phyloP scores from a whole-genome alignment of 2,797 vertebrate species.

The Coccyzus lansbergi region DNA sequence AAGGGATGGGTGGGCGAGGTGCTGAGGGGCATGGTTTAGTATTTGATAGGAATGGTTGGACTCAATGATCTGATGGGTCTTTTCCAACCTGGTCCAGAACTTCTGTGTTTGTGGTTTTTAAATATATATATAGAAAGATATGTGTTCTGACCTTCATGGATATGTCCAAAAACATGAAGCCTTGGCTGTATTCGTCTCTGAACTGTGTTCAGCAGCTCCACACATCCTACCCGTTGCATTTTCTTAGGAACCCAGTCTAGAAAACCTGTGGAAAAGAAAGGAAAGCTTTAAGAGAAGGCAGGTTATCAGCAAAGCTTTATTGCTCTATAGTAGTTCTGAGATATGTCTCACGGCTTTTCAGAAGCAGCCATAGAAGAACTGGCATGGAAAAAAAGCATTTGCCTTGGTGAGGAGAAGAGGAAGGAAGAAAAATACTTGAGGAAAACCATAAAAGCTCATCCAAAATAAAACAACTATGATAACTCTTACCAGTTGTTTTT shows the following conservation, averaged over 20 bases:
- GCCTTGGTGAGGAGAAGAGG: not conserved
- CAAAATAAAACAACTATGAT: not conserved
- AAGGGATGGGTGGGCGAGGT: too few species aligned
- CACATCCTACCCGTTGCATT: constrained; percentile 95
- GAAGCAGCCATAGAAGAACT: not conserved
- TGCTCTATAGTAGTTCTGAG: not conserved
- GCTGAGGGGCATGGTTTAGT: too few species aligned
- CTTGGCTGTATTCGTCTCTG: constrained; percentile 94
- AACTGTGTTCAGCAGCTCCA: constrained; percentile 95
- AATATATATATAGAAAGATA: not conserved
- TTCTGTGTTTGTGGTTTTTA: not conserved
- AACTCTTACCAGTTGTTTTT: not conserved
- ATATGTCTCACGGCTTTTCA: not conserved
- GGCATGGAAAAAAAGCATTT: not conserved
- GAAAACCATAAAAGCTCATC: not conserved
- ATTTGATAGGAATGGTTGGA: too few species aligned
- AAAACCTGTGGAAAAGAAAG: constrained; percentile 82
- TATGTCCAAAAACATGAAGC: constrained; percentile 94
- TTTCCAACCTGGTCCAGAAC: too few species aligned
- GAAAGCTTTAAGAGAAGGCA: constrained; percentile 10
- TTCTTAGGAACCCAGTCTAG: constrained; percentile 98
- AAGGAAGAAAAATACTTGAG: not conserved
- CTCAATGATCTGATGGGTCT: too few species aligned
- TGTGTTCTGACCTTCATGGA: constrained; percentile 89
- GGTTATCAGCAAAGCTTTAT: not conserved